phyloP scores from a whole-genome alignment of 2,113 vertebrate species.

The Brachypodius melanocephalos region DNA sequence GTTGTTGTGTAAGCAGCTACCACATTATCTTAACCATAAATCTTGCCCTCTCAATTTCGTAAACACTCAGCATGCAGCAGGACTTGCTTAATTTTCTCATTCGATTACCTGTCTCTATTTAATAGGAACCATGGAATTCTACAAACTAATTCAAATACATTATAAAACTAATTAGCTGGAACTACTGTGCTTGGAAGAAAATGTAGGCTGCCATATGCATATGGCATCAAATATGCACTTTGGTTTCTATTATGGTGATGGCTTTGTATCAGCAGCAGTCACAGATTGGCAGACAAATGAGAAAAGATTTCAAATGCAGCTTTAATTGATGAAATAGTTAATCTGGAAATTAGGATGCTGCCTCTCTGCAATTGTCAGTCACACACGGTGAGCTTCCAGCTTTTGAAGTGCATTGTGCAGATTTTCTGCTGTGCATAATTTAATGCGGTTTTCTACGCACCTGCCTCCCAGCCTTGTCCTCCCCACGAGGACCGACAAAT shows the following conservation, averaged over 20 bases:
- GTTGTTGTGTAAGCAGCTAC: background rate
- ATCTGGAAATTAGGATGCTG: slow-evolving; percentile 40
- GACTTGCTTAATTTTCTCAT: background rate
- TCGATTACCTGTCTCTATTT: background rate
- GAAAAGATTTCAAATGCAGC: slow-evolving; percentile 1
- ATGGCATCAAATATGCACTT: background rate
- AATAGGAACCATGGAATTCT: background rate
- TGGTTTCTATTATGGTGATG: slow-evolving; percentile 7
- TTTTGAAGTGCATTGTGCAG: slow-evolving; percentile 36
- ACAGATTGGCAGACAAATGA: slow-evolving; percentile 20
- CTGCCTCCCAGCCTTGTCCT: slow-evolving; percentile 11
- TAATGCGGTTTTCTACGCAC: background rate
- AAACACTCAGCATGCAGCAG: background rate
- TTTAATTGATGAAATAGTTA: slow-evolving; percentile 51
- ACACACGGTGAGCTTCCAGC: background rate
- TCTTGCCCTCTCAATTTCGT: background rate
- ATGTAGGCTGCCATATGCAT: background rate
- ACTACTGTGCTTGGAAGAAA: background rate
- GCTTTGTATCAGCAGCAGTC: slow-evolving; percentile 17
- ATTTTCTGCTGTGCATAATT: slow-evolving; percentile 37
- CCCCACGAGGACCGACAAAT: background rate
- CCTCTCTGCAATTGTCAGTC: slow-evolving; percentile 11
- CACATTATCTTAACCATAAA: background rate
- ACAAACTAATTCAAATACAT: slow-evolving; percentile 6
- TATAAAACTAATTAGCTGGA: slow-evolving; percentile 35